Evolutionary conservation across 1,140 invertebrate species (phyloP).

Genomic region (Drosophila hydei): DNA sequence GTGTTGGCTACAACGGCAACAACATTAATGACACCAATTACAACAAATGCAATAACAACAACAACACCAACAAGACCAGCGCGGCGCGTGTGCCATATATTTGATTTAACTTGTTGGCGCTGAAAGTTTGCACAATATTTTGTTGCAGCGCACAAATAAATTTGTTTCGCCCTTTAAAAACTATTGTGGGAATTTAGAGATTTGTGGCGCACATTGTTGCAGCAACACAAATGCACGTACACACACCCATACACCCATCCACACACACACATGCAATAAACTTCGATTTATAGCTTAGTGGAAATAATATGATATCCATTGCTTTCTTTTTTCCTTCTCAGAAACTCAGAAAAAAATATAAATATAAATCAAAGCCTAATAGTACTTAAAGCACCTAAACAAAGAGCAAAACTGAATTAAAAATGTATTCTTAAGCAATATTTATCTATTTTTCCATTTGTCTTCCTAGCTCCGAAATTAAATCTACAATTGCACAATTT

Average conservation of each 20-base stretch:
- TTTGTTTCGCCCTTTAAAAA: constrained; percentile 73
- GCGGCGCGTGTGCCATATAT: constrained; percentile 58
- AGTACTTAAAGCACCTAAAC: neutral
- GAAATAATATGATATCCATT: constrained; percentile 9
- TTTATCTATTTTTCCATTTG: too few species aligned
- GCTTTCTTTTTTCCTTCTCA: neutral
- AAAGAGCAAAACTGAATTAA: too few species aligned
- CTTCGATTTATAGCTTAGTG: constrained; percentile 54
- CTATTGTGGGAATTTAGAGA: constrained; percentile 79
- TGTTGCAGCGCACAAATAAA: constrained; percentile 68
- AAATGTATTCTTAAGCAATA: too few species aligned
- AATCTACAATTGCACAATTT: too few species aligned
- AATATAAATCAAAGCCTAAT: neutral
- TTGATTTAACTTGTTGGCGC: constrained; percentile 80
- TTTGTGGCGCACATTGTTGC: constrained; percentile 60
- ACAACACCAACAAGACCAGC: constrained; percentile 39
- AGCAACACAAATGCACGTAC: constrained; percentile 21
- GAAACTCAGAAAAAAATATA: neutral
- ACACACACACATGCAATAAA: constrained; percentile 31
- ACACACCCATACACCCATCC: constrained; percentile 25
- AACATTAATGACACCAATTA: constrained; percentile 56
- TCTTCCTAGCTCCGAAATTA: too few species aligned
- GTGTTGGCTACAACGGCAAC: constrained; percentile 43
- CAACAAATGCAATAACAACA: constrained; percentile 22
- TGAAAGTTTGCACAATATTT: constrained; percentile 65